Percentiles rank a stretch among this genome's conserved stretches.
phyloP scores from a whole-genome alignment of 2,113 vertebrate species.

The Tursiops truncatus region DNA sequence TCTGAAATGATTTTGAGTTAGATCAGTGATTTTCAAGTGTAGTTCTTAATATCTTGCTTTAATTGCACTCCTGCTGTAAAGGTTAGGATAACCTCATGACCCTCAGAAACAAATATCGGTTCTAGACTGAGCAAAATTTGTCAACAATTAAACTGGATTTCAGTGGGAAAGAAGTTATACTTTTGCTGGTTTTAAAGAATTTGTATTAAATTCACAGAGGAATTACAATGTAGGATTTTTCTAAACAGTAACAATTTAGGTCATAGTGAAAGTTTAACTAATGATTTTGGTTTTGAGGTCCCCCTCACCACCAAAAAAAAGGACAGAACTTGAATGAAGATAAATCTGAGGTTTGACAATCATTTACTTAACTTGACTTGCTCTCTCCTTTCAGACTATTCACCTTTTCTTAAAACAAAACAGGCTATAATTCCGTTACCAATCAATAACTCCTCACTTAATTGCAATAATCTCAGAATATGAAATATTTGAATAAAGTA shows the following conservation, averaged over 20 bases:
- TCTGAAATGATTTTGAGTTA: constrained; percentile 73
- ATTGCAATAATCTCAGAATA: neutral
- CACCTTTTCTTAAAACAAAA: constrained; percentile 10
- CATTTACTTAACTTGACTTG: neutral
- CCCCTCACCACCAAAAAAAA: neutral
- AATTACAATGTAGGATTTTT: neutral
- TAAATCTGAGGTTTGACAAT: constrained; percentile 17
- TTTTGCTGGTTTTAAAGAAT: constrained; percentile 30
- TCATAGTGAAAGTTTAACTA: neutral
- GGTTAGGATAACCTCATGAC: neutral
- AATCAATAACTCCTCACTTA: neutral
- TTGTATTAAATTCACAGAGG: constrained; percentile 10
- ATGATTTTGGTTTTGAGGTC: neutral
- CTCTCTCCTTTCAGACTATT: neutral
- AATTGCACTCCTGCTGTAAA: neutral
- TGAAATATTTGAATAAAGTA: neutral
- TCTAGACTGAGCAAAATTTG: constrained; percentile 46
- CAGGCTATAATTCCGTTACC: neutral
- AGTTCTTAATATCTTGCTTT: constrained; percentile 47
- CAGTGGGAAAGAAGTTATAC: neutral
- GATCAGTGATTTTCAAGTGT: constrained; percentile 53
- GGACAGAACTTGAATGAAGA: neutral
- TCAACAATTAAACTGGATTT: constrained; percentile 18
- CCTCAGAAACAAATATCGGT: constrained; percentile 9
- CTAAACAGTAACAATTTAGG: neutral